A percentile compares a stretch with the other conserved stretches of the same genome.
Evolutionary conservation across 2,113 vertebrate genomes (phyloP).

Genomic region (Caloenas nicobarica): DNA sequence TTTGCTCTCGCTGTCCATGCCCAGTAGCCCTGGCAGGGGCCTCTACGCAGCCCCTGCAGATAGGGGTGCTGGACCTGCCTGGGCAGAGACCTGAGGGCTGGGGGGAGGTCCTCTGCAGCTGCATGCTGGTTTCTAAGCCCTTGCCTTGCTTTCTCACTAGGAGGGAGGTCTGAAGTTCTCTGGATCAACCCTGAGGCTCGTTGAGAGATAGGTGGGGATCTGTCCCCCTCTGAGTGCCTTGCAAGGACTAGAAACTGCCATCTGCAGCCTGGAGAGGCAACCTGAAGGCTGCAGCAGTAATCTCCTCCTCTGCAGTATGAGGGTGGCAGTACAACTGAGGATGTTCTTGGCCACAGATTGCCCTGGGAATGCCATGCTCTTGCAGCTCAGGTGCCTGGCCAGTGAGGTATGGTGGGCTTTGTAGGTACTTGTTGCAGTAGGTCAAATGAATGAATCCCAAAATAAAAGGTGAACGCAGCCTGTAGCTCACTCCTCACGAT

Average conservation of each 20-base stretch:
- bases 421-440: neutral
- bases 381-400: neutral
- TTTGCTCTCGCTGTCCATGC: rapidly evolving
- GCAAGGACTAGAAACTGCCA: neutral
- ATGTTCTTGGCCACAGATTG: neutral
- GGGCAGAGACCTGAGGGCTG: neutral
- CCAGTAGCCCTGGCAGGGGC: neutral
- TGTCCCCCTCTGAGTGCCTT: neutral
- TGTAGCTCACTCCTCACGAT: rapidly evolving
- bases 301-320: neutral
- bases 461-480: neutral
- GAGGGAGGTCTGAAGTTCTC: neutral
- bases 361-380: neutral
- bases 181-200: neutral
- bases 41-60: neutral
- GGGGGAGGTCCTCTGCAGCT: neutral
- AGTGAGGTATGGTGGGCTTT: neutral
- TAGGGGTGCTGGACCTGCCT: neutral
- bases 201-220: neutral
- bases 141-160: neutral
- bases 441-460: neutral
- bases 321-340: neutral
- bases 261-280: neutral
- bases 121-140: neutral
- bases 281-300: neutral